Evolutionary conservation across 2,797 vertebrate genomes (phyloP), one percentile per base, ranked within the genome.

Genomic region (Anas acuta): DNA sequence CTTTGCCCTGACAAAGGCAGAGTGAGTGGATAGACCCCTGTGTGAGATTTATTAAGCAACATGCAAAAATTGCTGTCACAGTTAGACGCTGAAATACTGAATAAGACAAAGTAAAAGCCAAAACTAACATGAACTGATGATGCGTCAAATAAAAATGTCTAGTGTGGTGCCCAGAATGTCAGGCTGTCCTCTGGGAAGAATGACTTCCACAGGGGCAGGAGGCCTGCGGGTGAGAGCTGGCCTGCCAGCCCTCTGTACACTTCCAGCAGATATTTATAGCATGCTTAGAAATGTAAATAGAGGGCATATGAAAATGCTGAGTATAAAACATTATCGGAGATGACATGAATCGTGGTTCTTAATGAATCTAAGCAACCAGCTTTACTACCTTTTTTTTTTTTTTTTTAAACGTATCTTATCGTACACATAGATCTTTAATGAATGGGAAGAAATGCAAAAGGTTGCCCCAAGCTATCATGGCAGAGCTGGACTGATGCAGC

Each of bases 211-310:
- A 20, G 92, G 72, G 84, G 62, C 73, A 64, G 57, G 77, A 65
- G 81, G 89, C 60, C 76, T 56, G 32, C 26, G 76, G 89, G 57
- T 92, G 84, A 70, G 76, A 92, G 62, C 78, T 83, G 86, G 60
- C 58, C 83, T 90, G 94, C 77, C 78, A 92, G 83, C 66, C 60
- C 87, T 86, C 75, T 93, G 60, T 75, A 11, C n/a, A 8, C 43
- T 84, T 47, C 39, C 0, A 94, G 58, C n/a, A 93, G 79, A 64
- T 96, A 96, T 95, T 96, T 94, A 92, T 90, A 94, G 91, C 58
- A 30, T 90, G 74, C 77, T 94, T 95, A 91, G 88, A 94, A 95
- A 92, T 94, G 90, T 95, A 96, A 96, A 97, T 87, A 96, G 57
- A 90, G 87, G 87, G 88, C 77, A 51, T 61, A 66, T 66, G 74